Base-by-base conservation (phyloP, 1,140 invertebrate species). In the Sarcophaga bullata region DNA sequence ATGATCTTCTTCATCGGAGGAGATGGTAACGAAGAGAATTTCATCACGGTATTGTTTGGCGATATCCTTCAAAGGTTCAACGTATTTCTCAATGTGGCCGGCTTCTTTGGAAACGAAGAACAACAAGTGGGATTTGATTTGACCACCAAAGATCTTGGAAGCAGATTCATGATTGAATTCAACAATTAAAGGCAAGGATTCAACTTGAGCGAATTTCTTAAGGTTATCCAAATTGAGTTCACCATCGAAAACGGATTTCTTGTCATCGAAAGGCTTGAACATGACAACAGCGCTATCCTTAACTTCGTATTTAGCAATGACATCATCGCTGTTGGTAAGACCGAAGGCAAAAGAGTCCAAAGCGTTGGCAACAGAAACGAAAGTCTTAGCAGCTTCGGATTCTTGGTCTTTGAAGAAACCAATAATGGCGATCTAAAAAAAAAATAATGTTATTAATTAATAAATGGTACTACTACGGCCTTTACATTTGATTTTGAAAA, bases 81-180 rank as follows among this genome's bases (percentile, higher is more conserved):
- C 91, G 85, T 95, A 93, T 84, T 94, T 94, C 47, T 97, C 95
- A 88, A 94, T 96, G 85, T 96, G 93, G 73, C 95, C 96, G 84
- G 93, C 93, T 88, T 95, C 94, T 91, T 98, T 98, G 87, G 96
- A 97, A 73, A 99, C 91, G 93, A 99, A 99, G 80, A 99, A 90
- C 75, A 99, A 92, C 83, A 99, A 93, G 90, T 99, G 99, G 84
- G 94, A 96, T 91, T 99, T 99, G 90, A 99, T 96, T 82, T 98
- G 96, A 85, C 98, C 98, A 85, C 97, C 97, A 90, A 99, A 99
- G 90, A 99, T 98, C 91, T 99, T 99, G 85, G 96, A 94, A 82
- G 92, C 98, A 50, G 97, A 98, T 90, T 98, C 96, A 86, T 98
- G 98, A 85, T 97, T 99, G 92, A 99, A 99, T 91, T 99, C 98